Evolutionary conservation across 1,140 invertebrate genomes (phyloP).

Genomic region (Aphelinus certus): DNA sequence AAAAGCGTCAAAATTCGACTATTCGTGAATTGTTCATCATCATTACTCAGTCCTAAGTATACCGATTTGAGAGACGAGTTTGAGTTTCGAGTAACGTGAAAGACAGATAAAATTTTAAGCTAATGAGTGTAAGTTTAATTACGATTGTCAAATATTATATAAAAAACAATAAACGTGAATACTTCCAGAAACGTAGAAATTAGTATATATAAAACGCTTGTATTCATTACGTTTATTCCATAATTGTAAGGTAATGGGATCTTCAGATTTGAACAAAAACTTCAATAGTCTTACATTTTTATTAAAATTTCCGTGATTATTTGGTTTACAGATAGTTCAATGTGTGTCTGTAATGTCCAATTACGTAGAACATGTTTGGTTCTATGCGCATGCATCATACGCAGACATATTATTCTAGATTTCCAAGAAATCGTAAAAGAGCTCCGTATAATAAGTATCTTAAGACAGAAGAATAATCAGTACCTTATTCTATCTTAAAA

Average conservation of each 20-base stretch:
- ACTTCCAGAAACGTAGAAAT: no score
- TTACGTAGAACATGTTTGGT: constrained; percentile 43
- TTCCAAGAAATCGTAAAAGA: constrained; percentile 15
- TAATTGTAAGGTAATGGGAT: constrained; percentile 19
- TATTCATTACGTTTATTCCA: no score
- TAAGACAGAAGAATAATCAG: constrained; percentile 27
- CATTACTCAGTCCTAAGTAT: constrained; percentile 25
- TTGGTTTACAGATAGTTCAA: constrained; percentile 51
- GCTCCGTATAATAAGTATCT: constrained; percentile 18
- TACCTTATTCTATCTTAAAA: constrained; percentile 34
- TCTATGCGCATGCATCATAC: constrained; percentile 48
- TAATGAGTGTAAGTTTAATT: no score
- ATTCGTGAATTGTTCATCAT: constrained; percentile 30
- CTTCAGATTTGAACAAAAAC: constrained; percentile 18
- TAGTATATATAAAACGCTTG: no score
- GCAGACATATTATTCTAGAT: constrained; percentile 38
- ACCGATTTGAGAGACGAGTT: constrained; percentile 19
- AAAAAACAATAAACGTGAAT: no score
- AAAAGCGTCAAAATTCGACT: constrained; percentile 31
- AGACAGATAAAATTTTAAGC: constrained; percentile 2
- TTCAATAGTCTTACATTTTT: constrained; percentile 42
- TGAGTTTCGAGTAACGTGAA: constrained; percentile 18
- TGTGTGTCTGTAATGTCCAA: constrained; percentile 21
- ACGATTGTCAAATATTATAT: no score
- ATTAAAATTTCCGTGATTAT: constrained; percentile 56